Evolutionary conservation across 2,113 vertebrate genomes (phyloP), one percentile per base, ranked within the genome.

Genomic region (Lophura nycthemera): DNA sequence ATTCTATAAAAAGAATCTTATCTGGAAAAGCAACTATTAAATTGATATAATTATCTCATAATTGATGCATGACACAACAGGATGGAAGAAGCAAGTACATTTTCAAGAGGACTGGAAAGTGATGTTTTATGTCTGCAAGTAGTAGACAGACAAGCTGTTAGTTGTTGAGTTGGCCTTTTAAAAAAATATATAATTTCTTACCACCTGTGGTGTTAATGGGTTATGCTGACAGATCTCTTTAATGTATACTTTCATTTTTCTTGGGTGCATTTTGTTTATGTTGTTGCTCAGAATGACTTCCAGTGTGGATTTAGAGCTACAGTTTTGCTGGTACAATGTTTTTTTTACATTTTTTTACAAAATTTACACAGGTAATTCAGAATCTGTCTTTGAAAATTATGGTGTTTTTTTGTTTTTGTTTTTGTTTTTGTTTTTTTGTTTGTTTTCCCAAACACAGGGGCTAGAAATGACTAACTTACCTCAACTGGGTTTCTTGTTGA

Each of bases 101-200:
- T 93, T 94, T 84, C 36, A 82, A 43, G 71, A 59, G 40, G 38
- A 32, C n/a, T 82, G 83, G 72, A 60, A 79, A 65, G 45, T 15
- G 78, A 69, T 92, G 84, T 93, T 96, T 95, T 79, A 10, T 66
- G 65, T 73, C 74, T 89, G 17, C 60, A 30, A 45, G 56, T 69
- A 92, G 78, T 57, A 93, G 92, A 92, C 73, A 94, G 86, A 72
- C 54, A 90, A 89, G 81, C 86, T 88, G 50, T 86, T 94, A 71
- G 36, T 70, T 88, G 63, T 84, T 95, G 42, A 93, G 54, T 42
- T 87, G 86, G 65, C 72, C 90, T 93, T 90, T 85, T 10, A 2
- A 36, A 73, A 65, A 45, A 45, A 42, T 66, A 32, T 32, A 24
- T 63, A 57, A 34, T 25, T 8, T 74, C 84, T 70, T 92, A 56